phyloP scores from a whole-genome alignment of 2,113 vertebrate genomes.

The Notarius lentiginosus region DNA sequence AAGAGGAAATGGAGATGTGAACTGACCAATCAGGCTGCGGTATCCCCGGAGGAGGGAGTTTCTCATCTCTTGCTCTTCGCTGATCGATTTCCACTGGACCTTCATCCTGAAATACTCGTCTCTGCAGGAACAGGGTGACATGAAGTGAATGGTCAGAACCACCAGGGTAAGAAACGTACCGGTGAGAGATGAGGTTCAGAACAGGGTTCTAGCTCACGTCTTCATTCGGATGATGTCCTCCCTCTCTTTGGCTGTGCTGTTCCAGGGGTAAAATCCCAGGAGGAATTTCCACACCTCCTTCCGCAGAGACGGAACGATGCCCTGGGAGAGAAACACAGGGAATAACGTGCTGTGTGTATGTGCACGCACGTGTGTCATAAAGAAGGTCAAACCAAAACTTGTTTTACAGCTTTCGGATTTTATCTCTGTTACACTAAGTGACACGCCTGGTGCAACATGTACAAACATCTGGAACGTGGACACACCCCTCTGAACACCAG shows the following conservation, averaged over 20 bases:
- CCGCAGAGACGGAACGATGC: conserved; percentile 74
- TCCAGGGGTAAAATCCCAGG: conserved; percentile 86
- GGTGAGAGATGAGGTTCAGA: not conserved
- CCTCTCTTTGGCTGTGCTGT: conserved; percentile 77
- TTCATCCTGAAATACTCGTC: conserved; percentile 94
- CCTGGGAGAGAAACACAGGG: conserved; percentile 63
- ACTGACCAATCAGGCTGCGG: conserved; percentile 84
- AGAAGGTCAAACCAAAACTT: not conserved
- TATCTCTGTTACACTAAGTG: not conserved
- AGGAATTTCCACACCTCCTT: conserved; percentile 90
- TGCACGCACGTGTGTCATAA: not conserved
- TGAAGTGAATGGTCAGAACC: not conserved
- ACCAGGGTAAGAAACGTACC: not conserved
- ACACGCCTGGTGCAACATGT: too few species aligned
- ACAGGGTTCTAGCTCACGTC: conserved; percentile 72
- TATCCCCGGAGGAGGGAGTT: conserved; percentile 87
- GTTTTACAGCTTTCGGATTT: not conserved
- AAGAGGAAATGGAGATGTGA: not conserved
- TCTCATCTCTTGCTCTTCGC: conserved; percentile 86
- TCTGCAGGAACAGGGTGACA: conserved; percentile 57
- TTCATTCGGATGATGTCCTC: conserved; percentile 78
- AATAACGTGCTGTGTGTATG: not conserved
- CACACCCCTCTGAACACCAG: conserved; percentile 84
- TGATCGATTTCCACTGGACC: conserved; percentile 91
- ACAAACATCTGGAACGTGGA: not conserved